phyloP scores from a whole-genome alignment of 2,888 invertebrate genomes.

The Papilio gigon region DNA sequence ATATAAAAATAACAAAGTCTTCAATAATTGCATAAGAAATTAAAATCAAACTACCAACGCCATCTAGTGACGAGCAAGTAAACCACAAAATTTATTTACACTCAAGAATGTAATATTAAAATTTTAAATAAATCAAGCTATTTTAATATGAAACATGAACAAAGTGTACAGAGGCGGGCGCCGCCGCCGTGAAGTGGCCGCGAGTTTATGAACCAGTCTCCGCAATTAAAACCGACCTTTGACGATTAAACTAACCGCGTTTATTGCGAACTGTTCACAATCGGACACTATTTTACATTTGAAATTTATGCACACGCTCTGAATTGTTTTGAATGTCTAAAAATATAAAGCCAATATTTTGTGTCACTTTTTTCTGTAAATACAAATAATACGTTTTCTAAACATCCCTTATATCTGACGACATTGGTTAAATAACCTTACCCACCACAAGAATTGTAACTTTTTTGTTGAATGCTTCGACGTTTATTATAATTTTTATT shows the following conservation, averaged over 20 bases:
- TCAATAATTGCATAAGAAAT: not conserved
- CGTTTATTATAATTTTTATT: too few relatives aligned
- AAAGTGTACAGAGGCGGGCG: slow-evolving; percentile 15
- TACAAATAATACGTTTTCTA: too few relatives aligned
- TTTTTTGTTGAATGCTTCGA: too few relatives aligned
- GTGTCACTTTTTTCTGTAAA: too few relatives aligned
- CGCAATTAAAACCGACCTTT: slow-evolving; percentile 52
- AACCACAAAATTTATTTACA: slow-evolving; percentile 1
- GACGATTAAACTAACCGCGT: slow-evolving; percentile 45
- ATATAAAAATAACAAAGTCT: too few relatives aligned
- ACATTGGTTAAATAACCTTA: too few relatives aligned
- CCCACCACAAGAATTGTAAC: too few relatives aligned
- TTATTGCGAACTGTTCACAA: slow-evolving; percentile 46
- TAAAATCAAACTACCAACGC: slow-evolving; percentile 8
- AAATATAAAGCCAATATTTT: too few relatives aligned
- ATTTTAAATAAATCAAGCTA: slow-evolving; percentile 13
- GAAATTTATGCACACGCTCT: too few relatives aligned
- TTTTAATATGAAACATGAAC: slow-evolving; percentile 28
- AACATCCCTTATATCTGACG: too few relatives aligned
- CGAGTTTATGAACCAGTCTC: slow-evolving; percentile 47
- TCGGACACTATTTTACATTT: slow-evolving; percentile 15
- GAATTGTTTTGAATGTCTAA: too few relatives aligned
- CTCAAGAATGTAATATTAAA: slow-evolving; percentile 7
- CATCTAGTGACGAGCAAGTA: slow-evolving; percentile 6
- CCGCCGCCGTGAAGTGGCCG: slow-evolving; percentile 26